A percentile compares a stretch with the other conserved stretches of the same genome.
Evolutionary conservation across 2,797 vertebrate species (phyloP).

Genomic region (Triplophysa bombifrons): DNA sequence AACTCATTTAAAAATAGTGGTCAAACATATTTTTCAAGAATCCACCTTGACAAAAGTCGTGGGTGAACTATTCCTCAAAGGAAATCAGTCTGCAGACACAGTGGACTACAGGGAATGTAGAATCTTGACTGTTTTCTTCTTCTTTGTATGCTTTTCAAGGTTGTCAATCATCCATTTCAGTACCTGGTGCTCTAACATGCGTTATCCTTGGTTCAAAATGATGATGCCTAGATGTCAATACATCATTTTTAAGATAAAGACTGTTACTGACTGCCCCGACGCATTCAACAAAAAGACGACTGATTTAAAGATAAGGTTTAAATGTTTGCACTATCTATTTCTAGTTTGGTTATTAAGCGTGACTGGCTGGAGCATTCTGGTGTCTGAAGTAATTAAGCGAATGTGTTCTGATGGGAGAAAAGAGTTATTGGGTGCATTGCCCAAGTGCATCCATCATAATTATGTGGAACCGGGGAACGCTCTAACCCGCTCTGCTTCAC

Average conservation of each 20-base stretch:
- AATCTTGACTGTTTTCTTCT: background rate
- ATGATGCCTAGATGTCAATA: background rate
- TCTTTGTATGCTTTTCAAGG: background rate
- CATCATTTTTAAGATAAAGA: background rate
- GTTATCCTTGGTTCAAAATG: background rate
- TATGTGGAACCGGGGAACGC: conserved; percentile 35
- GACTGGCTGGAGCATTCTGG: conserved; percentile 54
- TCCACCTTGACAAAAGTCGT: too few relatives aligned
- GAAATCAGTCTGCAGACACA: background rate
- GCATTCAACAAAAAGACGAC: background rate
- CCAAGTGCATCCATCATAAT: conserved; percentile 53
- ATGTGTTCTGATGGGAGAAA: conserved; percentile 38
- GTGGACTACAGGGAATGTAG: background rate
- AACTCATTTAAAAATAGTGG: too few relatives aligned
- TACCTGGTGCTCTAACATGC: background rate
- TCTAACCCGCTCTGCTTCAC: conserved; percentile 23
- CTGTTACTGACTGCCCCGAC: background rate
- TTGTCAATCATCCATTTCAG: conserved; percentile 8
- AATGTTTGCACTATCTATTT: conserved; percentile 51
- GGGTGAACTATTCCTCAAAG: background rate
- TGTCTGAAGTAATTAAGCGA: conserved; percentile 57
- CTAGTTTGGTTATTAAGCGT: conserved; percentile 50
- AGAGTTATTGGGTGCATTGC: conserved; percentile 36
- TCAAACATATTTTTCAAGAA: too few relatives aligned
- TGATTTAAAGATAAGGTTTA: background rate